Base-by-base conservation (phyloP, 1,140 invertebrate species). In the Megathymus violae region DNA sequence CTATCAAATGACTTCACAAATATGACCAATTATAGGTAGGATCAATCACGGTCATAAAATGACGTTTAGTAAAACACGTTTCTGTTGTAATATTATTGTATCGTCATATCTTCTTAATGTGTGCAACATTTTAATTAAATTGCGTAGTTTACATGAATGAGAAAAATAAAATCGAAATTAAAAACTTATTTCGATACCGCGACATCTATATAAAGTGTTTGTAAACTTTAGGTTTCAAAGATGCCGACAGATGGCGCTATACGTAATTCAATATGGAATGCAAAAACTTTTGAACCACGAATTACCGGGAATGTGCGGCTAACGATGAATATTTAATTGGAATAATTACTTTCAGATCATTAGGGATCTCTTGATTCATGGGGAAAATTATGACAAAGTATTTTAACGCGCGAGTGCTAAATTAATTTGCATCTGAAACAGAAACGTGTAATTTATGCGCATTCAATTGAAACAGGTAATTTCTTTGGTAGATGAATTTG, bases 391-490 rank as follows among this genome's bases (percentile, higher is more conserved):
- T 58, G 61, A 31, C 1, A 31, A 31, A 59, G 54, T 65, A 61
- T 71, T 65, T 66, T 27, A 62, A 56, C 52, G 52, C 43, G 61
- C 31, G 44, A 41, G 48, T 48, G 50, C 34, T 69, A 68, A 71
- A 73, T 74, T 68, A 48, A 82, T 82, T 82, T 80, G 72, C 80
- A 82, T 82, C 61, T 76, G 72, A 78, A 80, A 76, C 66, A 71
- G 41, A 59, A 44, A 69, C 62, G 62, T 34, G 63, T 38, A 69
- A 69, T 71, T 68, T 64, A 74, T 71, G 61, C 64, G 59, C 65
- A 67, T 71, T 74, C 48, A 70, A 11, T 63, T 14, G 52, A 64
- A 43, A 44, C 46, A 34, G 34, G 31, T 71, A 67, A 67, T 64
- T 64, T 71, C 56, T 68, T 59, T 43, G 50, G 59, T 58, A 50